phyloP scores from a whole-genome alignment of 2,888 invertebrate species.

The Oscheius myriophilus region DNA sequence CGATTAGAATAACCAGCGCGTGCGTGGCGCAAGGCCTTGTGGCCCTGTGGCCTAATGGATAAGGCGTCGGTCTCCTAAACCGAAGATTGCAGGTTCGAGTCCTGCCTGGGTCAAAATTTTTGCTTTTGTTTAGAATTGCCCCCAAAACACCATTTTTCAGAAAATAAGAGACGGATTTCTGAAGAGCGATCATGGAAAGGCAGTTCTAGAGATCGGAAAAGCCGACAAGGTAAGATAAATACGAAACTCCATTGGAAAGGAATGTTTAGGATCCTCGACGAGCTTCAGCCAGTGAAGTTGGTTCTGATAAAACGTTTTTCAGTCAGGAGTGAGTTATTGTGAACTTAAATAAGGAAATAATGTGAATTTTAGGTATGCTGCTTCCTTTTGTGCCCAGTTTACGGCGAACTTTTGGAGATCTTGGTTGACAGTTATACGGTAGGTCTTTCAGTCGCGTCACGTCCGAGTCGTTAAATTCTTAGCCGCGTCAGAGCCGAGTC shows the following conservation, averaged over 20 bases:
- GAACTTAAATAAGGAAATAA: neutral
- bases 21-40: neutral
- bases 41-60: constrained; percentile 59
- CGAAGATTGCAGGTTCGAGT: constrained; percentile 66
- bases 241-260: neutral
- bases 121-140: constrained; percentile 2
- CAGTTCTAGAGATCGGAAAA: constrained; percentile 45
- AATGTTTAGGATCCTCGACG: neutral
- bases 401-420: constrained; percentile 75
- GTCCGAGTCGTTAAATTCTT: no score
- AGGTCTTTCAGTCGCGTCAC: constrained; percentile 8
- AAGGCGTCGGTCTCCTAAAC: constrained; percentile 69
- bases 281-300: constrained; percentile 4
- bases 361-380: constrained; percentile 43
- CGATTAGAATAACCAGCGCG: neutral
- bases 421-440: constrained; percentile 76
- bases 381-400: constrained; percentile 48
- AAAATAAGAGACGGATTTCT: constrained; percentile 61
- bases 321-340: constrained; percentile 39
- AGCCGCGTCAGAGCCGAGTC: no score
- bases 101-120: constrained; percentile 43
- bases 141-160: no score
- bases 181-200: constrained; percentile 43
- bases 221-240: constrained; percentile 31
- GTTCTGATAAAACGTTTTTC: constrained; percentile 48